Percentiles rank a stretch among this genome's conserved stretches.
These are phyloP conservation scores for Spilosoma lubricipeda DNA, from an alignment of 2,888 invertebrate species.

Conservation along the genomic window DNA sequence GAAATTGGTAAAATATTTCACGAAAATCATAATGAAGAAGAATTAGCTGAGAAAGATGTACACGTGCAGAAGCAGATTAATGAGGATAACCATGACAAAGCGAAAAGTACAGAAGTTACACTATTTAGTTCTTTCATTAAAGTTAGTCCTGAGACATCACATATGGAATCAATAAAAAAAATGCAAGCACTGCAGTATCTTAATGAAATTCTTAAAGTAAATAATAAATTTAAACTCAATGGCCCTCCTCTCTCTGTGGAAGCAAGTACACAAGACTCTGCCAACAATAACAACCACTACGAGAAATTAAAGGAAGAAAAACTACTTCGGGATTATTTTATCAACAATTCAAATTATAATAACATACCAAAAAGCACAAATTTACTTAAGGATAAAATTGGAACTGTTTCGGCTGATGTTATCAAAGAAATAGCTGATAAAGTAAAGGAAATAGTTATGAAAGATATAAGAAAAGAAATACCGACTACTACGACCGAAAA, in stretches of 20 bases:
- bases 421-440: constrained; percentile 70
- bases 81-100: constrained; percentile 8
- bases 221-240: constrained; percentile 9
- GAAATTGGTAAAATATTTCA: constrained; percentile 8
- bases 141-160: background rate
- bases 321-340: background rate
- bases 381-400: background rate
- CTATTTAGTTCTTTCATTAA: constrained; percentile 2
- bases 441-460: constrained; percentile 68
- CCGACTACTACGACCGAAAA: constrained; percentile 33
- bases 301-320: background rate
- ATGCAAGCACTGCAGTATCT: constrained; percentile 16
- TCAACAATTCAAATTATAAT: constrained; percentile 1
- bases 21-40: constrained; percentile 7
- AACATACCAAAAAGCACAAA: background rate
- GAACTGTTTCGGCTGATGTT: constrained; percentile 37
- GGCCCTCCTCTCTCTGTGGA: background rate
- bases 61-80: constrained; percentile 1
- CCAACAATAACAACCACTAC: background rate
- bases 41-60: background rate
- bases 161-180: background rate
- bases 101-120: background rate
- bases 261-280: background rate
- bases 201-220: constrained; percentile 13
- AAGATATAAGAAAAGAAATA: constrained; percentile 60